phyloP scores from a whole-genome alignment of 2,113 vertebrate genomes.

The Vulpes lagopus region DNA sequence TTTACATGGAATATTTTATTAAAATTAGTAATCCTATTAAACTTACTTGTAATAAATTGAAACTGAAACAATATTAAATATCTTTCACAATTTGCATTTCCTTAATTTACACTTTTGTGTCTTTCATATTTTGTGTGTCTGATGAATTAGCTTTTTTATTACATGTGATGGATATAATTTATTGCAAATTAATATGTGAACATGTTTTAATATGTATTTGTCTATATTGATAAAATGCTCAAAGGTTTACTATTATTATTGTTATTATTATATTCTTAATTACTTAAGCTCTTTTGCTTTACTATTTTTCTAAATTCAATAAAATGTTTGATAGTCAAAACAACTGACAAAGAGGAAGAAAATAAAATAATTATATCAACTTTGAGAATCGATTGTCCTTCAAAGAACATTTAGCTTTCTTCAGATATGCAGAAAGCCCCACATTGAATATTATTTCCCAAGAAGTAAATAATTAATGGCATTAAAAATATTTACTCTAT shows the following conservation, averaged over 20 bases:
- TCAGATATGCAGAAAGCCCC: background rate
- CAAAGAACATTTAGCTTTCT: background rate
- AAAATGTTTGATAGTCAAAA: background rate
- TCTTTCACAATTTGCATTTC: background rate
- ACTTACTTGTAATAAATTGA: background rate
- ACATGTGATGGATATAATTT: background rate
- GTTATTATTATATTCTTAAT: background rate
- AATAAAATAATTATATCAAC: background rate
- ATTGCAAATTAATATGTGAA: background rate
- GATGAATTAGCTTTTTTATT: background rate
- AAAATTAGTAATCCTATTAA: background rate
- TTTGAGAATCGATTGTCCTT: background rate
- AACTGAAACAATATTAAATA: background rate
- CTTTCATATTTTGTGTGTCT: background rate
- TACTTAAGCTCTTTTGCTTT: background rate
- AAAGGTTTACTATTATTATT: background rate
- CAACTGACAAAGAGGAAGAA: background rate
- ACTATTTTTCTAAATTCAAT: background rate
- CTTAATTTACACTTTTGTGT: background rate
- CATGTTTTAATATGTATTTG: background rate
- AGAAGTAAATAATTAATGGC: background rate
- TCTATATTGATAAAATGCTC: background rate
- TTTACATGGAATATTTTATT: background rate
- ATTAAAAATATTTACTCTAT: background rate
- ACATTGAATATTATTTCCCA: background rate